Base-by-base conservation (phyloP, 2,113 vertebrate genomes). In the Chauna torquata region DNA sequence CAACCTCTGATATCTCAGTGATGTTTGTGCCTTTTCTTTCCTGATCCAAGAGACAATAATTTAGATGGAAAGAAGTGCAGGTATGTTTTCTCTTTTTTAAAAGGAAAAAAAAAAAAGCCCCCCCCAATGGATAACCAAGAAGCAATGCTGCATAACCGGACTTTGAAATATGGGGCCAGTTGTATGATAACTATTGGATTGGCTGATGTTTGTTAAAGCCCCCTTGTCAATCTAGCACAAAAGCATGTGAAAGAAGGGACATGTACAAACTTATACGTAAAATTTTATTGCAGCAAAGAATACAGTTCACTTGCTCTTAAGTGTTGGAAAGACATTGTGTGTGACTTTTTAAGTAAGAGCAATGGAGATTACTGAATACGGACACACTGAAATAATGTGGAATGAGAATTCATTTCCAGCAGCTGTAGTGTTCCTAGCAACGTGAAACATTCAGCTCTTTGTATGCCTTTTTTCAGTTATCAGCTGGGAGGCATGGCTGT, bases 351-450 rank as follows among this genome's bases (percentile, higher is more conserved):
- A 61, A 72, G 12, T 61, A 47, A 45, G 32, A 82, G 49, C 27
- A 18, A 28, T 69, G 77, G 30, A 57, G 66, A 27, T 36, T 52
- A n/a, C 40, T 68, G 32, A 36, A 44, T 52, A 62, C 0, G 0
- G 17, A n/a, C 49, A 83, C 32, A 28, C 69, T 62, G 59, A 90
- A 65, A 30, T 58, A 28, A 44, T 11, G 8, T 55, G 44, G 44
- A 54, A 77, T 64, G 36, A 19, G n/a, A 36, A 52, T 44, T 95
- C 8, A 20, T 3, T 32, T 87, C 49, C 30, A 87, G 82, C 61
- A 92, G 32, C 44, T 72, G 20, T 44, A 52, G 25, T 57, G 40
- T 49, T 87, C 58, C 17, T 16, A 85, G 61, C 44, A 52, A n/a
- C 32, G 7, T 0, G 1, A 70, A 61, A 45, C 61, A 10, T 76